Base-by-base conservation (phyloP, 2,797 vertebrate genomes). In the Acanthurus lineatus region DNA sequence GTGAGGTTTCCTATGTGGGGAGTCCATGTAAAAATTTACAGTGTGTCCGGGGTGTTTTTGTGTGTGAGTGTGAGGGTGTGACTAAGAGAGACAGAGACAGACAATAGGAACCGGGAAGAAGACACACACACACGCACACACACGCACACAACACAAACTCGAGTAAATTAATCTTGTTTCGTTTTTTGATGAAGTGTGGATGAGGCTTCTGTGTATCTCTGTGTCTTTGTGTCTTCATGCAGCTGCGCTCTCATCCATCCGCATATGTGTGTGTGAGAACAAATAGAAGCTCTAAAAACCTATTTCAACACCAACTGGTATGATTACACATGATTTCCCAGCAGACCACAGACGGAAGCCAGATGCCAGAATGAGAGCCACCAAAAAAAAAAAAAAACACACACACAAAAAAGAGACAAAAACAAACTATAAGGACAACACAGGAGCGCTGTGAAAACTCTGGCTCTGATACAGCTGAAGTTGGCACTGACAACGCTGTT, bases 241-340 rank as follows among this genome's bases (percentile, higher is more conserved):
- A 48, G 44, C 35, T 57, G 35, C 12, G 65, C 9, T 25, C 42
- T 42, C 25, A 28, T 69, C 47, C 42, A 2, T 83, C 4, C 64
- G 51, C 57, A 32, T 65, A 5, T 32, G 9, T 25, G 7, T 66
- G 48, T 44, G 9, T 64, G 47, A 14, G 45, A 45, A 19, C 51
- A 70, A 57, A 53, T 0, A 49, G 53, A 76, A 25, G 45, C 66
- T 57, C 67, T 16, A 65, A 66, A 81, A 82, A 56, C 22, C 48
- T 60, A 76, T 62, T 66, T 69, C 69, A 68, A 40, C 57, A 66
- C 66, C 71, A 77, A 81, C 74, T 72, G 81, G n/a, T 72, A 32
- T 25, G 61, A 77, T 70, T 69, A 54, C 53, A 49, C 22, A 20
- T 75, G 73, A 77, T 81, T 86, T 86, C 70, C 81, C 70, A 71